Percentiles rank a stretch among this genome's conserved stretches.
These are phyloP conservation scores for Diprion similis DNA, from an alignment of 1,140 invertebrate genomes.

Conservation along the genomic window DNA sequence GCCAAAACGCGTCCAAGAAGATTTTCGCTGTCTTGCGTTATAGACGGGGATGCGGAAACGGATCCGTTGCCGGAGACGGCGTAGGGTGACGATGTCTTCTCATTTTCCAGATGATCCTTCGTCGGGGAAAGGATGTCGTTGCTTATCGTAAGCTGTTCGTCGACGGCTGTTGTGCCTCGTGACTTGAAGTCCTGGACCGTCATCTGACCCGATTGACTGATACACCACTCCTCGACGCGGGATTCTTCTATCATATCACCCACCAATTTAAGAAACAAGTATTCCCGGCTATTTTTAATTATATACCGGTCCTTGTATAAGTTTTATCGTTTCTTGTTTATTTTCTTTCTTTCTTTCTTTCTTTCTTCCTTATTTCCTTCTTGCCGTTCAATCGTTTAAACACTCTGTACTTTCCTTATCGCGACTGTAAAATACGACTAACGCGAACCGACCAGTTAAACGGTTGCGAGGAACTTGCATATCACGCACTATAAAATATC, in stretches of 20 bases:
- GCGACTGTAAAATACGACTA: background rate
- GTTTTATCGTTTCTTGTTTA: background rate
- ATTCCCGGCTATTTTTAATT: too few species aligned
- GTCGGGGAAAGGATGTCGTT: slow-evolving; percentile 50
- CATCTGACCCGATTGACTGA: slow-evolving; percentile 40
- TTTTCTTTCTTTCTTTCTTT: background rate
- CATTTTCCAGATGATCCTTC: slow-evolving; percentile 46
- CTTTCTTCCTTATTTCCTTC: background rate
- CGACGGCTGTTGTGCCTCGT: slow-evolving; percentile 42
- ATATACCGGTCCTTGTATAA: too few species aligned
- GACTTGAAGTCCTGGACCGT: slow-evolving; percentile 59
- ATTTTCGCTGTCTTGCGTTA: slow-evolving; percentile 57
- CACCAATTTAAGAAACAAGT: background rate
- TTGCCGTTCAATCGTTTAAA: background rate
- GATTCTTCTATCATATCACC: slow-evolving; percentile 36
- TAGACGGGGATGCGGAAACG: slow-evolving; percentile 19
- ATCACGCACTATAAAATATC: too few species aligned
- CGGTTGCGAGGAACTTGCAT: too few species aligned
- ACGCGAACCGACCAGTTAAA: too few species aligned
- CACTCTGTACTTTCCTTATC: slow-evolving; percentile 5
- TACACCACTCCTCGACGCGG: slow-evolving; percentile 41
- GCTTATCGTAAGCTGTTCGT: slow-evolving; percentile 41
- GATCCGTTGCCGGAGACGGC: slow-evolving; percentile 23
- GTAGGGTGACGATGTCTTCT: slow-evolving; percentile 42
- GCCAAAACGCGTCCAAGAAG: slow-evolving; percentile 59